phyloP scores from a whole-genome alignment of 92 coral and sea anemone genomes.

The Porites evermanni region DNA sequence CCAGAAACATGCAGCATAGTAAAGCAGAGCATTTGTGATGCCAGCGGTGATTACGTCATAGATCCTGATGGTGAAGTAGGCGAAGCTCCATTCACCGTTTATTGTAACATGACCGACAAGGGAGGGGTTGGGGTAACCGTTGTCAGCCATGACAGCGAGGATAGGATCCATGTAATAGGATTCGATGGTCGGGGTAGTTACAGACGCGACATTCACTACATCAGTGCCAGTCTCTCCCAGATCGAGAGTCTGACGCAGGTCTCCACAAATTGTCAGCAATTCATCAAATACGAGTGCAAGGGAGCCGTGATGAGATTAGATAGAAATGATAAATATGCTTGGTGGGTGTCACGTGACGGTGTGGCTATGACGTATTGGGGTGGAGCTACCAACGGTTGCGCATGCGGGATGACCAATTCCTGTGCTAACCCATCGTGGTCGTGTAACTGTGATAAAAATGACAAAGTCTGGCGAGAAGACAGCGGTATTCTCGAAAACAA shows the following conservation, averaged over 20 bases:
- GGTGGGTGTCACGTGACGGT: slow-evolving; percentile 18
- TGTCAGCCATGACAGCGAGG: slow-evolving; percentile 56
- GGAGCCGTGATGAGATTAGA: background rate
- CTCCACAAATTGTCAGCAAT: slow-evolving; percentile 34
- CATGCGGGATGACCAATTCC: slow-evolving; percentile 9
- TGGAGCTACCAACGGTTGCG: slow-evolving; percentile 9
- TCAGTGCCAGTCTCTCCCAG: slow-evolving; percentile 25
- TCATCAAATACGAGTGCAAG: slow-evolving; percentile 30
- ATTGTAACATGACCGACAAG: slow-evolving; percentile 47
- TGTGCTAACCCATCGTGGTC: background rate
- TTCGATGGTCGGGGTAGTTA: background rate
- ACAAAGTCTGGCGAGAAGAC: slow-evolving; percentile 18
- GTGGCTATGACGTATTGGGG: slow-evolving; percentile 10
- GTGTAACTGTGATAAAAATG: slow-evolving; percentile 56
- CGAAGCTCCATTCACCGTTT: slow-evolving; percentile 30
- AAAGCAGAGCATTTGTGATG: background rate
- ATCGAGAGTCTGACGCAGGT: background rate
- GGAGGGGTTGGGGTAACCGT: slow-evolving; percentile 42
- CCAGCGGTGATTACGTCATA: slow-evolving; percentile 32
- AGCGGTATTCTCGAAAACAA: slow-evolving; percentile 42
- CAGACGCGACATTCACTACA: slow-evolving; percentile 7
- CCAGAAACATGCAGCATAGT: slow-evolving; percentile 26
- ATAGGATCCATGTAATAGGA: slow-evolving; percentile 11
- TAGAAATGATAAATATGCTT: too few relatives aligned
- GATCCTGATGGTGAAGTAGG: slow-evolving; percentile 33